These are phyloP conservation scores for Trogon surrucura DNA, from an alignment of 2,113 vertebrate genomes.

Conservation along the genomic window DNA sequence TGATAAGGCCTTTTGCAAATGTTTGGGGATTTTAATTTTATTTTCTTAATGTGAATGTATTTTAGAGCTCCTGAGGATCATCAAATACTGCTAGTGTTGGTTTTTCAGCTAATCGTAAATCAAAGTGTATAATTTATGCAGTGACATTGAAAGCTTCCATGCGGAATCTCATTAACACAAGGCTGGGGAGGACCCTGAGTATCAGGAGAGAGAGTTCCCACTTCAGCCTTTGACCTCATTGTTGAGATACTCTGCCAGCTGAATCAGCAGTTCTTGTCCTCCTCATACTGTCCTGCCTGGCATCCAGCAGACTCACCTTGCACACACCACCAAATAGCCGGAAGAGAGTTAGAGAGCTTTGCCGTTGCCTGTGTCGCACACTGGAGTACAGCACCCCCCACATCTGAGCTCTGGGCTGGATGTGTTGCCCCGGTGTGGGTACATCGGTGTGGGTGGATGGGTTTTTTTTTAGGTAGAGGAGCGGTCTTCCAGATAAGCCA, in stretches of 20 bases:
- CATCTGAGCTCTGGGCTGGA: not conserved
- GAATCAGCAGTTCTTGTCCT: not conserved
- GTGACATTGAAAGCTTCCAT: not conserved
- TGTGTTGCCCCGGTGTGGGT: not conserved
- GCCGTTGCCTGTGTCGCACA: not conserved
- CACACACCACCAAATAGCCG: not conserved
- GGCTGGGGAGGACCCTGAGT: not conserved
- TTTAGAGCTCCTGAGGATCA: not conserved
- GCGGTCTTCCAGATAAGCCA: not conserved
- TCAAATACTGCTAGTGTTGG: not conserved
- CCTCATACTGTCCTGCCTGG: not conserved
- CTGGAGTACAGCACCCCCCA: not conserved
- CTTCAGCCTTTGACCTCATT: not conserved
- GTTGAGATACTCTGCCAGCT: not conserved
- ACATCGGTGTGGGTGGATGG: not conserved
- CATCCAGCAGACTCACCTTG: not conserved
- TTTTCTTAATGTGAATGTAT: not conserved
- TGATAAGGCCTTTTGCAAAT: constrained; percentile 46
- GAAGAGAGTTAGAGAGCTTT: not conserved
- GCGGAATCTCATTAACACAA: not conserved
- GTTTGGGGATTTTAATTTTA: not conserved
- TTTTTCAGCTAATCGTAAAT: not conserved
- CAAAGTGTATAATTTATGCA: not conserved
- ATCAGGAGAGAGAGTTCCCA: not conserved
- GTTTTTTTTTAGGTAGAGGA: not conserved